phyloP scores from a whole-genome alignment of 2,888 invertebrate species.

The Rhagophthalmus giganteus region DNA sequence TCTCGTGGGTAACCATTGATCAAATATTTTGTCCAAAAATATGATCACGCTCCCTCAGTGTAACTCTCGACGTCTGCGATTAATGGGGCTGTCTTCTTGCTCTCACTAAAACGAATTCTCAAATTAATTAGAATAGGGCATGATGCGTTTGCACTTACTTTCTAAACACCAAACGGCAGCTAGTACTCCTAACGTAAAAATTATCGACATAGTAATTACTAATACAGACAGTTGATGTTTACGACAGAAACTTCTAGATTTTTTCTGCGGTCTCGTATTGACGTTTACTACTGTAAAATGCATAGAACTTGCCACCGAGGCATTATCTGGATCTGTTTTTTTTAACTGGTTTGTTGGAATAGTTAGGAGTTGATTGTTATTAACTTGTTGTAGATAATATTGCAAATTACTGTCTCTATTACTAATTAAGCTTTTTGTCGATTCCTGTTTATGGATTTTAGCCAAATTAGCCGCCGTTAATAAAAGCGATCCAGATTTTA shows the following conservation, averaged over 20 bases:
- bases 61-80: constrained; percentile 3
- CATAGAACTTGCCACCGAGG: constrained; percentile 81
- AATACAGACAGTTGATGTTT: constrained; percentile 80
- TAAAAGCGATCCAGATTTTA: constrained; percentile 76
- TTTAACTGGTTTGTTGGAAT: constrained; percentile 49
- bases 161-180: constrained; percentile 82
- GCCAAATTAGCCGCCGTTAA: constrained; percentile 76
- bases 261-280: constrained; percentile 57
- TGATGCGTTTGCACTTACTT: constrained; percentile 65
- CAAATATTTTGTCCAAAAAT: constrained; percentile 5
- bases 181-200: constrained; percentile 79
- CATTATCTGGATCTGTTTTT: constrained; percentile 62
- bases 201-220: constrained; percentile 79
- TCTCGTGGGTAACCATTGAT: constrained; percentile 15
- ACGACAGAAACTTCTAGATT: constrained; percentile 70
- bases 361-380: constrained; percentile 48
- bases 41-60: neutral
- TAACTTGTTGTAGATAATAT: constrained; percentile 45
- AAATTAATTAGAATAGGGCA: neutral
- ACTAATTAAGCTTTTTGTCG: constrained; percentile 33
- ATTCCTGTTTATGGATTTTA: constrained; percentile 46
- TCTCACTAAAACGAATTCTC: constrained; percentile 46
- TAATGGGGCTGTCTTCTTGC: constrained; percentile 49
- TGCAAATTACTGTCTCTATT: constrained; percentile 49
- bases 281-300: constrained; percentile 85